Base-by-base conservation (phyloP, 2,797 vertebrate genomes). In the Anolis apletophallus region DNA sequence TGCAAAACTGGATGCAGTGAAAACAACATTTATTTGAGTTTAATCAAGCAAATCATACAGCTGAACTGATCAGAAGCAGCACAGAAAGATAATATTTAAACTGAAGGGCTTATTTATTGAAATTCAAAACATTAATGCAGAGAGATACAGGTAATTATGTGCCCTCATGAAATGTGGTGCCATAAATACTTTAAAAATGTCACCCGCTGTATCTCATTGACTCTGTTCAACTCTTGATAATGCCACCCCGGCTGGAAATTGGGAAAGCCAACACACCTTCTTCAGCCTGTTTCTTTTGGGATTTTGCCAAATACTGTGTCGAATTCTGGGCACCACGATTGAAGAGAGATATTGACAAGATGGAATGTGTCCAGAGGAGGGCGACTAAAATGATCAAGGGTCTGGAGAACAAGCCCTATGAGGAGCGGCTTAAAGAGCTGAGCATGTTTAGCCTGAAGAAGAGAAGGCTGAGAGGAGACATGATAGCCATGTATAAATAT, bases 21-120 rank as follows among this genome's bases (percentile, higher is more conserved):
- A 76, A 86, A 85, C n/a, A 87, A 83, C 88, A 85, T 86, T 91
- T 93, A 75, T 79, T 68, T 4, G 34, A 90, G 19, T 80, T 93
- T 87, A 87, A 90, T 80, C 23, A 78, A 83, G 85, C 19, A 86
- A 91, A 80, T 86, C 16, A 57, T 77, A n/a, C 87, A 77, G 85
- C 75, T 61, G 75, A 87, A 91, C 82, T 69, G 40, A 52, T 83
- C 78, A 80, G 83, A 92, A 90, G 72, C 4, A 3, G 46, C 77
- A 83, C 59, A 87, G 71, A 46, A 88, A 69, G 88, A 86, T 85
- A 40, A 61, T 84, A 87, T 91, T 81, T 84, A 90, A 34, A 75
- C 12, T 77, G 83, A 88, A 79, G 67, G 26, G 10, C 36, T 88
- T 84, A 59, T 71, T 83, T 82, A 86, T 71, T 93, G 83, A 88